A percentile compares a stretch with the other conserved stretches of the same genome.
These are phyloP conservation scores for Mormyrus proboscirostris DNA, from an alignment of 2,797 vertebrate species.

Conservation along the genomic window DNA sequence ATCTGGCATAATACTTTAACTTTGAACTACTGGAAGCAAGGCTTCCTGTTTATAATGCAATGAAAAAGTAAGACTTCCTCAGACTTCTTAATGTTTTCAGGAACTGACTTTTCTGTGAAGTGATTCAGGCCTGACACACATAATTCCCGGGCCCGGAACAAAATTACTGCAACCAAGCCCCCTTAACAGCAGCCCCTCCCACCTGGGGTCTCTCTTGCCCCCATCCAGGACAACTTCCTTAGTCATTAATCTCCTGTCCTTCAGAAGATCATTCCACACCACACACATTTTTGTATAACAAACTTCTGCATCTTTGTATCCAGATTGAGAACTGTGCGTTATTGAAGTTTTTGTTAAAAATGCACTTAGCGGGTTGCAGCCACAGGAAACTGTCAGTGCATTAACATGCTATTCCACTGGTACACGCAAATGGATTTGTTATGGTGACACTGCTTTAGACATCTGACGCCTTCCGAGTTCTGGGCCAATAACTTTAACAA, in stretches of 20 bases:
- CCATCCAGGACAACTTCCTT: neutral
- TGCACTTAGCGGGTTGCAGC: neutral
- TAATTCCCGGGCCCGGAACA: neutral
- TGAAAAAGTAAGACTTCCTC: neutral
- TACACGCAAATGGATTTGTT: conserved; percentile 6
- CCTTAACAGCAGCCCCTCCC: neutral
- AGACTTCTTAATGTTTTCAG: conserved; percentile 5
- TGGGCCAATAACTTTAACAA: neutral
- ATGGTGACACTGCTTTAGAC: conserved; percentile 2
- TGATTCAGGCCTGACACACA: neutral
- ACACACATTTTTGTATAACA: neutral
- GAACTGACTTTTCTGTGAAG: neutral
- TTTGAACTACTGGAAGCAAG: neutral
- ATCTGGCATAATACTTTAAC: conserved; percentile 4
- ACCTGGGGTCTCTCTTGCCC: neutral
- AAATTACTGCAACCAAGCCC: neutral
- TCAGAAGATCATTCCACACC: neutral
- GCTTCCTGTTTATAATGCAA: neutral
- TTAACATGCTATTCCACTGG: neutral
- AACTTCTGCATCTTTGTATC: neutral
- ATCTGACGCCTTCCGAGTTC: conserved; percentile 2
- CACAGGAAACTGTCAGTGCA: conserved; percentile 2
- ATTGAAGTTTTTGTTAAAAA: neutral
- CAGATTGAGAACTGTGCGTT: neutral
- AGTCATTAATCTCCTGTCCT: neutral